Conservation (phyloP, 2,113 vertebrate genomes). For the Calyptomena viridis region DNA sequence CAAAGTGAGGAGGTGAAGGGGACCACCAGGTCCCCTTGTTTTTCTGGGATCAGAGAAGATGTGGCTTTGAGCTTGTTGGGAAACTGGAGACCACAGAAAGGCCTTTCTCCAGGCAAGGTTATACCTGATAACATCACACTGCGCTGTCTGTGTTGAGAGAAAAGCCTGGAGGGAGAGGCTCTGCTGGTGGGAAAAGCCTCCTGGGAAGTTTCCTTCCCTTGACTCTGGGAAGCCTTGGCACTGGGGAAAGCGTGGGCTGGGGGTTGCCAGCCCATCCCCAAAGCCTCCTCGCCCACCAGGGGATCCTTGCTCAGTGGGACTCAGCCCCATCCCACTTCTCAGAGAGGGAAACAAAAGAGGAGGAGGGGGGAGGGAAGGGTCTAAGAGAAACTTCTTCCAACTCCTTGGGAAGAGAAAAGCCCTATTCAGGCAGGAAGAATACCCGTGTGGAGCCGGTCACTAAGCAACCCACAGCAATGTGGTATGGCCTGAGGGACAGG, state of each 20-base stretch:
- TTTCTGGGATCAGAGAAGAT: neutral
- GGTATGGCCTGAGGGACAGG: neutral
- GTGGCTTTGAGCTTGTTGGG: neutral
- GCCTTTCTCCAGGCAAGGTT: neutral
- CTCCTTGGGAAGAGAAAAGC: conserved; percentile 32
- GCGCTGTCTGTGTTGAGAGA: neutral
- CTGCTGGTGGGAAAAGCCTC: neutral
- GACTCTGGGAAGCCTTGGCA: neutral
- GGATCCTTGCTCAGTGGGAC: neutral
- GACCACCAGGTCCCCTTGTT: accelerated
- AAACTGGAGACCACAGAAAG: neutral
- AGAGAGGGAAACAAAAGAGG: conserved; percentile 11
- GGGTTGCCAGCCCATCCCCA: neutral
- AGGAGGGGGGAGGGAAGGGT: conserved; percentile 43
- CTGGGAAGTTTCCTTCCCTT: neutral
- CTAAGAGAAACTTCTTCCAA: conserved; percentile 52
- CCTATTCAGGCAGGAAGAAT: conserved; percentile 65
- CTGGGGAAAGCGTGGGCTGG: neutral
- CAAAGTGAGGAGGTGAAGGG: neutral
- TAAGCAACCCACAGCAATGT: conserved; percentile 60
- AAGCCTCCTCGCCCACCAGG: neutral
- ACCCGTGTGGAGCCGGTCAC: conserved; percentile 40
- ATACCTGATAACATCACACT: neutral
- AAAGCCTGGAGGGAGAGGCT: neutral
- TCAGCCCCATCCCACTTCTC: neutral